Evolutionary conservation across 2,888 invertebrate species (phyloP), one percentile per base, ranked within the genome.

Genomic region (Phasia obesa): DNA sequence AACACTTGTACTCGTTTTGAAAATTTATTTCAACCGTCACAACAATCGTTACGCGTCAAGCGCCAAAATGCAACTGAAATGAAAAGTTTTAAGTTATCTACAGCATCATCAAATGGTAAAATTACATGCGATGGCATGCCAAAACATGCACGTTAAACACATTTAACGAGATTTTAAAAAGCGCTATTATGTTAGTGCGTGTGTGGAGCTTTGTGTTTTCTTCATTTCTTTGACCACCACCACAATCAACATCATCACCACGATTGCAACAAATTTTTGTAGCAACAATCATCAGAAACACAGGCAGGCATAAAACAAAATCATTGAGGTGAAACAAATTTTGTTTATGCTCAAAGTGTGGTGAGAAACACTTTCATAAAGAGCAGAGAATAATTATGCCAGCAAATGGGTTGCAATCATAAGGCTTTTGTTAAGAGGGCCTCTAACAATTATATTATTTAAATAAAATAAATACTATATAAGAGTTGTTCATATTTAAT

Each of bases 51-150:
- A 82, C 69, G 73, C 81, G 73, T 77, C 81, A 74, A 82, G 81
- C 81, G 81, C 77, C 77, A 82, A 82, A 77, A 73, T 82, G 77
- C 77, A 77, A 82, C 81, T 82, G 67, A 81, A 81, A 77, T 77
- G 65, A 77, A 81, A 81, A 77, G 77, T 77, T 73, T 67, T 25
- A 65, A 65, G 65, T 53, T 67, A 57, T 44, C n/a, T n/a, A n/a
- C n/a, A n/a, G 57, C 81, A 82, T 73, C 81, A 82, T 82, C 77
- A 62, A 73, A 57, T 27, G 31, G n/a, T 31, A 73, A 70, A 67
- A 60, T 51, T 59, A 79, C 60, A 73, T 79, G 65, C 79, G 73
- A 79, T 60, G 60, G 73, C 73, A 73, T 51, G 53, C 53, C 59
- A 53, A 57, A 73, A 9, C 59, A 51, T 71, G 71, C 65, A 79